Base-by-base conservation (phyloP, 2,888 invertebrate species). In the Callinectes sapidus region DNA sequence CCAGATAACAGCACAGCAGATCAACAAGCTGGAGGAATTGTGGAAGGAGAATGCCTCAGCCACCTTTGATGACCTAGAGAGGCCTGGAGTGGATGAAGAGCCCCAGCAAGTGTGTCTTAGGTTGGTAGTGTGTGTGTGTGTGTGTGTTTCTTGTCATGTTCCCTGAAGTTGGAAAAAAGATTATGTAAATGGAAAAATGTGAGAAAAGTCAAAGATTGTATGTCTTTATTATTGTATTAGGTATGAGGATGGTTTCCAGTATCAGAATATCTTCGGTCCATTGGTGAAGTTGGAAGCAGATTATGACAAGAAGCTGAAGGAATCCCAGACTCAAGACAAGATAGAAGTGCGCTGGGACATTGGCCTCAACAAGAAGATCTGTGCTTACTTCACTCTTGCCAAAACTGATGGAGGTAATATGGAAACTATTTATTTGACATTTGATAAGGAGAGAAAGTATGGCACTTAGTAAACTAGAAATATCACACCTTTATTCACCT, bases 41-140 rank as follows among this genome's bases (percentile, higher is more conserved):
- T 99, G 99, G 99, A 98, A 99, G 95, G 99, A 99, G 95, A 99
- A 99, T 95, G 98, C 98, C 10, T 99, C 99, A 95, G 99, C 99
- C 0, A 99, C 99, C 13, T 98, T 99, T 95, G 99, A 99, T 96
- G 99, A 99, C 96, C 96, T 99, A 94, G 99, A 99, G 95, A 99
- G 99, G 95, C 99, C 99, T 0, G 99, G 99, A 0, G 98, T 99
- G 0, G 99, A 99, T 95, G 99, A 99, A 95, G 99, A 99, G 95
- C 99, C 99, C 0, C 98, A 99, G 95, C 99, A 99, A 96, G 98
- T 98, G 35, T 95, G 96, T 42, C 95, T 97, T 16, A 95, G 96
- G 96, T 96, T 93, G 91, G 87, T 94, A 86, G 0, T n/a, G n/a
- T n/a, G n/a, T n/a, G n/a, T 23, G 28, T 28, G 28, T 6, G 28